Evolutionary conservation across 1,140 invertebrate species (phyloP), one percentile per base, ranked within the genome.

Genomic region (Dinothrombium tinctorium): DNA sequence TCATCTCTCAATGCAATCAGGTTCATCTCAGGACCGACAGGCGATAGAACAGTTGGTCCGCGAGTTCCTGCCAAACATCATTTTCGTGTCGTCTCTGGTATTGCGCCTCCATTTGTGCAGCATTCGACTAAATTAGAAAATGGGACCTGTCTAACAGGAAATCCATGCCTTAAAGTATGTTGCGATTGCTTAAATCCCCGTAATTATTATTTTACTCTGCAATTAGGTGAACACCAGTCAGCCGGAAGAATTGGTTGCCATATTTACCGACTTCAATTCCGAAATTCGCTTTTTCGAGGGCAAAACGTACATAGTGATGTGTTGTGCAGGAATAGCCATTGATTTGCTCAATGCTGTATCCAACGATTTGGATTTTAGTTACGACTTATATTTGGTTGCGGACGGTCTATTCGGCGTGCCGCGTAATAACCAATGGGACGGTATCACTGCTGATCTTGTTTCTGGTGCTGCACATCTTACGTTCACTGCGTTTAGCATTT

Each of bases 241-340:
- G 12, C 52, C 53, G 23, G 48, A 50, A 8, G 54, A 55, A 2
- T 46, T 59, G 9, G 44, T 51, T 4, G 50, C 50, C 11, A 50
- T 59, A 14, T 55, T 53, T 38, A 49, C 53, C 6, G 48, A 54
- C 33, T 54, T 44, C 33, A 35, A 37, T 29, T 47, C 43, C 9
- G 12, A 47, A 35, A 43, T 17, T 7, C 26, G 49, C 11, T 11
- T 19, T n/a, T 50, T 54, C 42, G 40, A 52, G 28, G 54, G 53
- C 40, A 47, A 50, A 22, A 44, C 52, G 3, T 67, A 65, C 49
- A 54, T 58, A 21, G 51, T 78, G 2, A 71, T 73, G 49, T 90
- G 84, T 53, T 89, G 82, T 55, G 78, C 80, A 33, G 83, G 82
- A n/a, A 64, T 86, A 22, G 69, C 77, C 7, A 83, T 89, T 67